phyloP scores from a whole-genome alignment of 2,797 vertebrate species.

The Sitta carolinensis region DNA sequence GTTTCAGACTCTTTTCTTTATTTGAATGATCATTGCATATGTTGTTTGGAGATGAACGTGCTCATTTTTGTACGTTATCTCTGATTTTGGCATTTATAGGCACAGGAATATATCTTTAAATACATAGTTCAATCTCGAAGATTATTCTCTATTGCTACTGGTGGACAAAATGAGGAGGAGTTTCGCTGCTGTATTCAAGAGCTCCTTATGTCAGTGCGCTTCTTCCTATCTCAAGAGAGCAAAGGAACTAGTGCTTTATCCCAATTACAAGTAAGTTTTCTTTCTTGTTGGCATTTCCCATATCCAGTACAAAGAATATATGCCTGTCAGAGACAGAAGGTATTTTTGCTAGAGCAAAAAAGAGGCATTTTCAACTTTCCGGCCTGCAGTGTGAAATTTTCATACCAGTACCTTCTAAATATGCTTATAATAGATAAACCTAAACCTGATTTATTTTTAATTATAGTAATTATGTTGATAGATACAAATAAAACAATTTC shows the following conservation, averaged over 20 bases:
- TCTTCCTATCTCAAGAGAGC: conserved; percentile 96
- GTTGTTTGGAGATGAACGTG: neutral
- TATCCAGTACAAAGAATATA: neutral
- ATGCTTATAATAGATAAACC: neutral
- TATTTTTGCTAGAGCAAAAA: neutral
- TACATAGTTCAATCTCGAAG: conserved; percentile 96
- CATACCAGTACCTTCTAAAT: neutral
- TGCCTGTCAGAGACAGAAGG: neutral
- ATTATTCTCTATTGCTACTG: conserved; percentile 92
- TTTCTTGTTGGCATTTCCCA: neutral
- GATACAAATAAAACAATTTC: neutral
- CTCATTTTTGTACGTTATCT: neutral
- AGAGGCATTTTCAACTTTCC: neutral
- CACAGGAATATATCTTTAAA: conserved; percentile 98
- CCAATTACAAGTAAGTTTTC: conserved; percentile 88
- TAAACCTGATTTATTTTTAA: neutral
- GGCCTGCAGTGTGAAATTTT: neutral
- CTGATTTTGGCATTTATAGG: conserved; percentile 74
- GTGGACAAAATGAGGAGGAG: conserved; percentile 96
- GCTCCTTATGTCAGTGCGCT: conserved; percentile 96
- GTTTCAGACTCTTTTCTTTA: neutral
- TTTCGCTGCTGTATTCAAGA: conserved; percentile 95
- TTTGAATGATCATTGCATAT: neutral
- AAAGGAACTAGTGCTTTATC: conserved; percentile 86
- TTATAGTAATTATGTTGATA: neutral